Percentiles rank a stretch among this genome's conserved stretches.
Conservation (phyloP, 30 jellyfish, hydroid and myxozoan genomes). For the Haliclystus octoradiatus region DNA sequence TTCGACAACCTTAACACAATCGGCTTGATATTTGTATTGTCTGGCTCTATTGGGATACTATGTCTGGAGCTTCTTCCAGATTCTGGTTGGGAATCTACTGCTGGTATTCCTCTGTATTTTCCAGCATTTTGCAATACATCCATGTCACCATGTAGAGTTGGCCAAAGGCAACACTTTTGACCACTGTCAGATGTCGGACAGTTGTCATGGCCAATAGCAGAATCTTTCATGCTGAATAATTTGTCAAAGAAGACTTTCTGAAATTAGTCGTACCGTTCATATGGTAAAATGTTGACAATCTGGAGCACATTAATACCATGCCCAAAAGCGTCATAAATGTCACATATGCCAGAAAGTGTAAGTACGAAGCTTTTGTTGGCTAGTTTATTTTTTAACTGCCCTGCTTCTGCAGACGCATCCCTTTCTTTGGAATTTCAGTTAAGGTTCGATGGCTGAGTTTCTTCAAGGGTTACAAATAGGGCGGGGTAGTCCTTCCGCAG, state of each 20-base stretch:
- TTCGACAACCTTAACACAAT: too few species aligned
- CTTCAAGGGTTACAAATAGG: slow-evolving; percentile 10
- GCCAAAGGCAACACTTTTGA: slow-evolving; percentile 38
- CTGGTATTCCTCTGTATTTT: slow-evolving; percentile 36
- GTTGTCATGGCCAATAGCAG: too few species aligned
- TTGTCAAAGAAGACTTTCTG: slow-evolving; percentile 1
- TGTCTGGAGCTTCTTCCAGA: too few species aligned
- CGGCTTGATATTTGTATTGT: too few species aligned
- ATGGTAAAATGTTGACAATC: slow-evolving; percentile 28
- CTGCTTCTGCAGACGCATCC: slow-evolving; percentile 23
- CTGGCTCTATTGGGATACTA: too few species aligned
- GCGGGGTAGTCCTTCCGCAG: slow-evolving; percentile 26
- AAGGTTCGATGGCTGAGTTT: slow-evolving; percentile 4
- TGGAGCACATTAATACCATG: slow-evolving; percentile 11
- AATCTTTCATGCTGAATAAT: not conserved
- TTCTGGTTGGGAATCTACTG: slow-evolving; percentile 6
- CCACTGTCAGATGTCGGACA: too few species aligned
- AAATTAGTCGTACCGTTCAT: slow-evolving; percentile 12
- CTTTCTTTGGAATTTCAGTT: slow-evolving; percentile 7
- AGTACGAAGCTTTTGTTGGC: slow-evolving; percentile 17
- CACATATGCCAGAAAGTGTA: slow-evolving; percentile 10
- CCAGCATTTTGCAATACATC: slow-evolving; percentile 11
- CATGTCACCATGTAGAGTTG: slow-evolving; percentile 20
- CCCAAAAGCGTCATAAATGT: slow-evolving; percentile 8
- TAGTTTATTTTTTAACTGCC: slow-evolving; percentile 1